phyloP scores from a whole-genome alignment of 2,113 vertebrate genomes.

The Sakesphorus luctuosus region DNA sequence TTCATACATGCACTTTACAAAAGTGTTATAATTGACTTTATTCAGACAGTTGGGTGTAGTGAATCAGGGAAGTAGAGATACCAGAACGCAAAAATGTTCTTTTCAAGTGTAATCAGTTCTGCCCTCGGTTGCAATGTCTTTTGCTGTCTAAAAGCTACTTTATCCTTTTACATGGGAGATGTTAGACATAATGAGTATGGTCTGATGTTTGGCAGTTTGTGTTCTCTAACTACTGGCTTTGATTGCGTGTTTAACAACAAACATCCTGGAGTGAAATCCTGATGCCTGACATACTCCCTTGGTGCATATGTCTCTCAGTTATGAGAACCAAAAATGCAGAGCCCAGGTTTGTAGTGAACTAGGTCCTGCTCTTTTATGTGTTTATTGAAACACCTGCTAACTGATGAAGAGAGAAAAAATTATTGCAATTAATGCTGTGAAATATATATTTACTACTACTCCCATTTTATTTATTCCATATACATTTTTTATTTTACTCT shows the following conservation, averaged over 20 bases:
- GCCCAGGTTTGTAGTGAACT: neutral
- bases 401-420: neutral
- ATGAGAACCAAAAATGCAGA: neutral
- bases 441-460: neutral
- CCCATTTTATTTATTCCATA: neutral
- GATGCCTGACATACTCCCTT: rapidly evolving
- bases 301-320: neutral
- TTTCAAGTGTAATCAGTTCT: slow-evolving; percentile 70
- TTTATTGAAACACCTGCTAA: neutral
- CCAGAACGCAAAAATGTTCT: slow-evolving; percentile 59
- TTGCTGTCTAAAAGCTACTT: slow-evolving; percentile 73
- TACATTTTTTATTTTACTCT: neutral
- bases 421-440: neutral
- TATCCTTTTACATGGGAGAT: slow-evolving; percentile 59
- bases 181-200: slow-evolving; percentile 42
- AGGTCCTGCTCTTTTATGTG: neutral
- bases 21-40: neutral
- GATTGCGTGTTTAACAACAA: neutral
- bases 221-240: neutral
- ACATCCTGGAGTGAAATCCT: neutral
- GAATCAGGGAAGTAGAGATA: neutral
- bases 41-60: neutral
- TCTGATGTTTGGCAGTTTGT: slow-evolving; percentile 27
- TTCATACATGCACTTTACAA: neutral
- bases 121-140: slow-evolving; percentile 65